Evolutionary conservation across 2,888 invertebrate genomes (phyloP).

Genomic region (Alviniconcha strummeri): DNA sequence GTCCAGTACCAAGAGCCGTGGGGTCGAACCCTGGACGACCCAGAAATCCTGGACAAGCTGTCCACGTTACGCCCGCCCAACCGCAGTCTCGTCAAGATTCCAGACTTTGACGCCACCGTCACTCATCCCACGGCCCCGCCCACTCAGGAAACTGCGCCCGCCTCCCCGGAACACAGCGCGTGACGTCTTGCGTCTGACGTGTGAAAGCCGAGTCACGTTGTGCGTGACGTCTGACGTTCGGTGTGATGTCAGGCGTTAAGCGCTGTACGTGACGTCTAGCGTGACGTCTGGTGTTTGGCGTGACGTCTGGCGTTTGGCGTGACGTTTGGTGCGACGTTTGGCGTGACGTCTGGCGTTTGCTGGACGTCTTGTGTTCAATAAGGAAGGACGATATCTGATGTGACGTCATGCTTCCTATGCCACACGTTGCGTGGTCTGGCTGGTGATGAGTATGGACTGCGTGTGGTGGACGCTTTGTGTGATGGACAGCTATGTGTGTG

Average conservation of each 20-base stretch:
- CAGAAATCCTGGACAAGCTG: constrained; percentile 3
- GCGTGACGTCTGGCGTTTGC: no score
- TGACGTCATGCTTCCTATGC: no score
- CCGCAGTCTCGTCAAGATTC: neutral
- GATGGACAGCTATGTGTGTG: no score
- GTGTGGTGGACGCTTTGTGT: no score
- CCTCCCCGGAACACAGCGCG: no score
- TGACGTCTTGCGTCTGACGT: neutral
- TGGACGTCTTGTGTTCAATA: no score
- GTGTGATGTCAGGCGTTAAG: neutral
- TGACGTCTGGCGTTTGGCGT: no score
- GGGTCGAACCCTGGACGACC: constrained; percentile 19
- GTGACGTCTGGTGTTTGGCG: neutral
- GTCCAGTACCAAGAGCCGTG: constrained; percentile 23
- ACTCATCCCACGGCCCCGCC: neutral
- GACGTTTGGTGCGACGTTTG: no score
- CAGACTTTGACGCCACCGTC: constrained; percentile 9
- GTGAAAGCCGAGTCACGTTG: neutral
- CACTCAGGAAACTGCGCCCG: neutral
- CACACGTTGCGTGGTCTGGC: no score
- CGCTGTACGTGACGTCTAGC: neutral
- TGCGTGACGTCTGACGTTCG: neutral
- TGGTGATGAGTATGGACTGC: no score
- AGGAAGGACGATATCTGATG: no score
- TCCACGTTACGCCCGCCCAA: constrained; percentile 1